phyloP scores from a whole-genome alignment of 2,888 invertebrate species.

The Aporophyla nigra region DNA sequence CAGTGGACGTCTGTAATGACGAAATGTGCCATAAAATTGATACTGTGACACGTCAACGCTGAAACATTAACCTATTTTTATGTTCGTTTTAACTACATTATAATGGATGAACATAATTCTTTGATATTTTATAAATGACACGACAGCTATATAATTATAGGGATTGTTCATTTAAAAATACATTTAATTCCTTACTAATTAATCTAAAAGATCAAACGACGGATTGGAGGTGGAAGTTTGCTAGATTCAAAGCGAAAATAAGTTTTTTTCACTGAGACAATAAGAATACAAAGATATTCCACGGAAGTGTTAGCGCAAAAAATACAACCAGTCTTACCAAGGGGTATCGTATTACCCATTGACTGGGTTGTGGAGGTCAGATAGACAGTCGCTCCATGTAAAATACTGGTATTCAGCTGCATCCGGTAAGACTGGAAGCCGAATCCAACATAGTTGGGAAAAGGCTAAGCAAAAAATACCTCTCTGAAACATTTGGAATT shows the following conservation, averaged over 20 bases:
- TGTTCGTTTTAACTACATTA: no score
- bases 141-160: neutral
- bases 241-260: neutral
- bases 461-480: no score
- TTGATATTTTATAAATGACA: neutral
- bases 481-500: constrained; percentile 24
- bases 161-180: neutral
- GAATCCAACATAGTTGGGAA: no score
- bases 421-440: no score
- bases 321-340: no score
- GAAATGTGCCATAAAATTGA: no score
- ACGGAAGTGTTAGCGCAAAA: neutral
- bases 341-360: no score
- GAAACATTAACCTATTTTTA: neutral
- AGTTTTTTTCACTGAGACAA: neutral
- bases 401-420: no score
- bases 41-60: neutral
- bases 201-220: neutral
- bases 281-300: neutral
- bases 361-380: no score
- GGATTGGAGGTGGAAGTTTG: neutral
- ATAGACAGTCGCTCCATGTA: no score
- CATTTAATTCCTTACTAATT: neutral
- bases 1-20: no score
- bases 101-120: neutral